Evolutionary conservation across 1,140 invertebrate species (phyloP).

Genomic region (Globodera rostochiensis): DNA sequence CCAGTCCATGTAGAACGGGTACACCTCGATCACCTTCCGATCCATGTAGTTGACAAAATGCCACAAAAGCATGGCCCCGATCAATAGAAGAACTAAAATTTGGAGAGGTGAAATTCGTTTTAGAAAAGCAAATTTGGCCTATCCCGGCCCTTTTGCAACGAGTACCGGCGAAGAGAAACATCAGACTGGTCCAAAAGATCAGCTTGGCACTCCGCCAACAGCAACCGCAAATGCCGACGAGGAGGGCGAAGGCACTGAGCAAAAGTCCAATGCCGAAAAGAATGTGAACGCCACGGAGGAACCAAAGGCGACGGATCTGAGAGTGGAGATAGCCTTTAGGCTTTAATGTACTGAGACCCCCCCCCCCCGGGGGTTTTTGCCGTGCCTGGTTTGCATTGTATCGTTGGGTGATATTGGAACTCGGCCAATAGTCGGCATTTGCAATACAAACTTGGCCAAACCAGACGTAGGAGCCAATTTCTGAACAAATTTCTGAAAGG

Average conservation of each 20-base stretch:
- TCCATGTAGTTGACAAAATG: conserved; percentile 51
- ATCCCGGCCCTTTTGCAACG: neutral
- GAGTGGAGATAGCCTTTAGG: neutral
- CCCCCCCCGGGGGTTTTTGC: neutral
- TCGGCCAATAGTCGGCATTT: conserved; percentile 23
- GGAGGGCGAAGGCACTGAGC: conserved; percentile 30
- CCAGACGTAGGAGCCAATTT: conserved; percentile 20
- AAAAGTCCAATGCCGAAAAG: conserved; percentile 36
- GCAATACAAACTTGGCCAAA: conserved; percentile 24
- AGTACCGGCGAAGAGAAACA: conserved; percentile 46
- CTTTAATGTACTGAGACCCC: neutral
- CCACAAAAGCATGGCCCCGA: conserved; percentile 43
- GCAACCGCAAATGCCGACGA: conserved; percentile 47
- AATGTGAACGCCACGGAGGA: conserved; percentile 39
- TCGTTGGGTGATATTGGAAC: conserved; percentile 14
- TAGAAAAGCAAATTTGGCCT: neutral
- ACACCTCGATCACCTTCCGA: conserved; percentile 38
- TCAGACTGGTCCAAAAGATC: conserved; percentile 43
- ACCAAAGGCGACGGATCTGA: conserved; percentile 49
- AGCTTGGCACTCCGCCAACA: conserved; percentile 40
- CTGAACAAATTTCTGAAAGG: neutral
- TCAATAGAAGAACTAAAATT: conserved; percentile 41
- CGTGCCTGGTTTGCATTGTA: conserved; percentile 20
- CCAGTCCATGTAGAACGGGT: conserved; percentile 49
- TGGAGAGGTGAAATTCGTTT: neutral